These are phyloP conservation scores for Hippoglossus stenolepis DNA, from an alignment of 2,113 vertebrate genomes.

Conservation along the genomic window DNA sequence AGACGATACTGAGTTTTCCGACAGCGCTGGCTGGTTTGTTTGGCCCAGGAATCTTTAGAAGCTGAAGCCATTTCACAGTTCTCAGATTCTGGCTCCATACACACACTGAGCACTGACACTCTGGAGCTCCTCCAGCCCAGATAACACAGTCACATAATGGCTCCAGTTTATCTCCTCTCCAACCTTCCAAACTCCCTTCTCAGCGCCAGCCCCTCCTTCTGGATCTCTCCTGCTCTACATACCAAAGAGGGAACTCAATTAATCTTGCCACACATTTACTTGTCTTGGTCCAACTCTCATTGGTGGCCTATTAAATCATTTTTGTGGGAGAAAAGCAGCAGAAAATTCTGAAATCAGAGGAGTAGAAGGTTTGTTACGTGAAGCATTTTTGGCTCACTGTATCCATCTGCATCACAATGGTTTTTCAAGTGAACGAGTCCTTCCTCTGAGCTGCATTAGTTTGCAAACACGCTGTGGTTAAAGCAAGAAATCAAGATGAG, in stretches of 20 bases:
- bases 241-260: constrained; percentile 62
- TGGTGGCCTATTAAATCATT: constrained; percentile 46
- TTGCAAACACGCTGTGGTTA: constrained; percentile 9
- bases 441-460: constrained; percentile 23
- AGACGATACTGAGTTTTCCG: constrained; percentile 26
- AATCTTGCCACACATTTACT: constrained; percentile 33
- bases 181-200: constrained; percentile 48
- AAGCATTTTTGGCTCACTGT: background rate
- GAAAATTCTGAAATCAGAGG: constrained; percentile 19
- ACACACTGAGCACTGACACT: constrained; percentile 32
- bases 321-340: constrained; percentile 17
- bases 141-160: constrained; percentile 52
- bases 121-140: constrained; percentile 52
- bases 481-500: constrained; percentile 2
- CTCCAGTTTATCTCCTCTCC: constrained; percentile 62
- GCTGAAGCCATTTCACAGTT: constrained; percentile 54
- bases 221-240: constrained; percentile 39
- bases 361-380: constrained; percentile 18
- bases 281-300: constrained; percentile 36
- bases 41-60: constrained; percentile 30
- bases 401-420: constrained; percentile 1
- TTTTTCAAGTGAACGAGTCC: background rate
- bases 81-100: constrained; percentile 48
- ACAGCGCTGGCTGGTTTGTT: background rate
- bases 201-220: constrained; percentile 21